Conservation (phyloP, 1,140 invertebrate species). For the Formica selysi region DNA sequence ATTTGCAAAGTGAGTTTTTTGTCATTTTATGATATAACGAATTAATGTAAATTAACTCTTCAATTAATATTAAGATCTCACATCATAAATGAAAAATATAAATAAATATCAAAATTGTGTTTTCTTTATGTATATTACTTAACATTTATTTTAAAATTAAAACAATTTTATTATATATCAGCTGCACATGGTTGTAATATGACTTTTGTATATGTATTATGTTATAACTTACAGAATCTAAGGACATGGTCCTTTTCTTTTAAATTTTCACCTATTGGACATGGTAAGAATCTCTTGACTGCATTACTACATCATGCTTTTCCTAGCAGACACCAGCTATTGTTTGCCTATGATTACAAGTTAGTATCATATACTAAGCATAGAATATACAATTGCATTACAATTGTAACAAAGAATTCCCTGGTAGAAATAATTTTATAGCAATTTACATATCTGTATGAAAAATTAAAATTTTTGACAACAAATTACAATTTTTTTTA, state of each 20-base stretch:
- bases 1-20: conserved; percentile 92
- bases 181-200: neutral
- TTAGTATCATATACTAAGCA: conserved; percentile 75
- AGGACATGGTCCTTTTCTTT: conserved; percentile 95
- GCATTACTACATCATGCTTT: conserved; percentile 95
- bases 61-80: neutral
- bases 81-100: neutral
- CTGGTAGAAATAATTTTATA: too few relatives aligned
- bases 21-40: neutral
- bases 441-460: too few relatives aligned
- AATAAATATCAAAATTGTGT: neutral
- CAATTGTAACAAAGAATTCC: too few relatives aligned
- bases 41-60: neutral
- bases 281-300: conserved; percentile 92
- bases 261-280: conserved; percentile 93
- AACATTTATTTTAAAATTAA: neutral
- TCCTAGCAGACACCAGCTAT: conserved; percentile 92
- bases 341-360: conserved; percentile 95
- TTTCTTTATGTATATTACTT: neutral
- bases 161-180: neutral
- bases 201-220: conserved; percentile 1
- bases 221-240: conserved; percentile 91
- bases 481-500: too few relatives aligned
- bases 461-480: too few relatives aligned
- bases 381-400: too few relatives aligned